These are phyloP conservation scores for Protonibea diacanthus DNA, from an alignment of 2,797 vertebrate genomes.

Conservation along the genomic window DNA sequence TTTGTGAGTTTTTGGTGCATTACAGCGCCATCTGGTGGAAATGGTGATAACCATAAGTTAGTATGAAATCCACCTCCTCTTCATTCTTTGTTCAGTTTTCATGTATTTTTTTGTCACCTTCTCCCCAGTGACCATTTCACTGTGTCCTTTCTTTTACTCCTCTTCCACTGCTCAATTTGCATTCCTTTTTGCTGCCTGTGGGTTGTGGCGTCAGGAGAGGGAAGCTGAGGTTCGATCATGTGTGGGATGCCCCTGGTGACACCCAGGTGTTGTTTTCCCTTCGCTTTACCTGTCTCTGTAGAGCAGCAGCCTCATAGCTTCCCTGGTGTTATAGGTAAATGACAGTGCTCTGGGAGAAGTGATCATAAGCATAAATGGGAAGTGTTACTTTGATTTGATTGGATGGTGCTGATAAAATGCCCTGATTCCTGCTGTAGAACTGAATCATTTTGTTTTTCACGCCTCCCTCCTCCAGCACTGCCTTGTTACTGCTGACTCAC, in stretches of 20 bases:
- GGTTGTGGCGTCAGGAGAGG: conserved; percentile 70
- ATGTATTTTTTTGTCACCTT: conserved; percentile 29
- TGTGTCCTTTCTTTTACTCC: conserved; percentile 46
- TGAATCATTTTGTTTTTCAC: conserved; percentile 53
- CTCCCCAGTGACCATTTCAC: conserved; percentile 38
- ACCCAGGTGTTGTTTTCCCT: conserved; percentile 75
- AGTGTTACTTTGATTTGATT: conserved; percentile 41
- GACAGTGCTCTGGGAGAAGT: conserved; percentile 39
- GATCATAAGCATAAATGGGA: conserved; percentile 19
- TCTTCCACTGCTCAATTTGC: conserved; percentile 46
- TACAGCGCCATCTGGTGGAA: conserved; percentile 72
- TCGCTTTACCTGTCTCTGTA: conserved; percentile 52
- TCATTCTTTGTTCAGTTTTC: conserved; percentile 46
- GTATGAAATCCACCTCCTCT: not conserved
- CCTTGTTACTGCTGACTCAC: conserved; percentile 76
- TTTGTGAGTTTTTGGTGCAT: conserved; percentile 28
- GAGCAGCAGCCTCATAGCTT: conserved; percentile 50
- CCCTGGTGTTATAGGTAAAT: conserved; percentile 39
- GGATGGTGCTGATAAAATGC: conserved; percentile 33
- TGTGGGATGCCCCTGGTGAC: conserved; percentile 82
- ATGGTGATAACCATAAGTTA: fast-evolving
- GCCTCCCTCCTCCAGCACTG: conserved; percentile 53
- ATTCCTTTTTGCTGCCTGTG: conserved; percentile 36
- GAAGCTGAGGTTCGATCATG: conserved; percentile 77
- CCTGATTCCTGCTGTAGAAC: conserved; percentile 36